Base-by-base conservation (phyloP, 1,140 invertebrate genomes). In the Antheraea pernyi region DNA sequence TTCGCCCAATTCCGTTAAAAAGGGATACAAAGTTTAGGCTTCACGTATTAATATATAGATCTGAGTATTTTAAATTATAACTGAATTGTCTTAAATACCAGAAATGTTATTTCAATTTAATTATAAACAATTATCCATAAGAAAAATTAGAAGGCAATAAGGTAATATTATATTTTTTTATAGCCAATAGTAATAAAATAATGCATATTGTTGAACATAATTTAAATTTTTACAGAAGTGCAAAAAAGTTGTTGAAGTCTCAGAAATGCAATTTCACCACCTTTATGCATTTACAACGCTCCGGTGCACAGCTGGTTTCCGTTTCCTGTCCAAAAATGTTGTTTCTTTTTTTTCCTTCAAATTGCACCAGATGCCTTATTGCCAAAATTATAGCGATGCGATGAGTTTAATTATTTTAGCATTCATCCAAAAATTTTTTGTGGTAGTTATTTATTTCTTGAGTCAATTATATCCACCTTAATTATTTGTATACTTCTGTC, bases 251-350 rank as follows among this genome's bases (percentile, higher is more conserved):
- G 79, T 77, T 81, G 75, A 53, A 86, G 78, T 86, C 87, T 80
- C 88, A 91, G 89, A 89, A 91, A 91, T 87, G 87, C 89, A 91
- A 91, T 89, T 88, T 85, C 75, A 80, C 75, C 81, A 77, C 82
- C 81, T 84, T 75, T 85, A 86, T 86, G 77, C 84, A 88, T 88
- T 87, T 84, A 86, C 77, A 73, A 71, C 84, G 83, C 78, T 83
- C 69, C 80, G 82, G 22, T 86, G 84, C 86, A 81, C 89, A 90
- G 78, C 83, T 91, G 88, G 89, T 85, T 91, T 90, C 89, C 89
- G 87, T 76, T 91, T 89, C 83, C 86, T 79, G 86, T 80, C 74
- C 68, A 81, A 81, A 88, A 89, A 81, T 85, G 85, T 85, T 42
- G 39, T 42, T 42, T 81, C 86, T 91, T 75, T 89, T 87, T 53